Evolutionary conservation across 2,888 invertebrate species (phyloP).

Genomic region (Cryptus viduatorius): DNA sequence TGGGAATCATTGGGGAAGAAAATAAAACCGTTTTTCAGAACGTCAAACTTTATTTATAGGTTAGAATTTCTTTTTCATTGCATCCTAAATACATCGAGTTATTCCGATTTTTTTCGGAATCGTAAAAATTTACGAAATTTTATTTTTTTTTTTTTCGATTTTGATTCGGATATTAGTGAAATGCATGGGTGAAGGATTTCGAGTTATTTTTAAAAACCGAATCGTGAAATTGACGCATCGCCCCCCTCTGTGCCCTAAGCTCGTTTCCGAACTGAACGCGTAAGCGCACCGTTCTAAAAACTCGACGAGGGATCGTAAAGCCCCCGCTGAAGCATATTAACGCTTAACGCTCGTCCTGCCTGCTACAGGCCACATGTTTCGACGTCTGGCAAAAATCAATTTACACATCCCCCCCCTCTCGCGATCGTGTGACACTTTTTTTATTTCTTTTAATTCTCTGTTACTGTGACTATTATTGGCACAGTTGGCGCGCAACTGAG

Average conservation of each 20-base stretch:
- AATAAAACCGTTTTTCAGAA: not conserved
- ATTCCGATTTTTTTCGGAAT: not conserved
- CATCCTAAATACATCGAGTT: not conserved
- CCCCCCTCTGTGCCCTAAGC: not conserved
- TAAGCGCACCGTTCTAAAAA: not conserved
- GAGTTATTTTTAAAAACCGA: too few relatives aligned
- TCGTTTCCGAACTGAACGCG: not conserved
- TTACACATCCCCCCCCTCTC: constrained; percentile 4
- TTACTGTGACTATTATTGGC: constrained; percentile 22
- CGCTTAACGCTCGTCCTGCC: constrained; percentile 8
- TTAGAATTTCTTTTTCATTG: too few relatives aligned
- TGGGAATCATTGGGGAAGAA: constrained; percentile 1
- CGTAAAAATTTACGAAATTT: too few relatives aligned
- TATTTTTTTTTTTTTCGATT: too few relatives aligned
- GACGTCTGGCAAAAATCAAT: constrained; percentile 53
- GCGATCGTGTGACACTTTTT: not conserved
- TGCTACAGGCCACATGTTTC: constrained; percentile 14
- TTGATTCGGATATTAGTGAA: too few relatives aligned
- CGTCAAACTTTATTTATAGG: too few relatives aligned
- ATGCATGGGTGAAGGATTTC: too few relatives aligned
- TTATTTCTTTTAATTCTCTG: constrained; percentile 15
- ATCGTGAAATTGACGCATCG: not conserved
- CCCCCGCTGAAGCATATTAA: not conserved
- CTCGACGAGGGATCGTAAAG: constrained; percentile 12
- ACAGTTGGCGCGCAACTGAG: constrained; percentile 22